phyloP scores from a whole-genome alignment of 1,140 invertebrate genomes.

The Thaumetopoea pityocampa region DNA sequence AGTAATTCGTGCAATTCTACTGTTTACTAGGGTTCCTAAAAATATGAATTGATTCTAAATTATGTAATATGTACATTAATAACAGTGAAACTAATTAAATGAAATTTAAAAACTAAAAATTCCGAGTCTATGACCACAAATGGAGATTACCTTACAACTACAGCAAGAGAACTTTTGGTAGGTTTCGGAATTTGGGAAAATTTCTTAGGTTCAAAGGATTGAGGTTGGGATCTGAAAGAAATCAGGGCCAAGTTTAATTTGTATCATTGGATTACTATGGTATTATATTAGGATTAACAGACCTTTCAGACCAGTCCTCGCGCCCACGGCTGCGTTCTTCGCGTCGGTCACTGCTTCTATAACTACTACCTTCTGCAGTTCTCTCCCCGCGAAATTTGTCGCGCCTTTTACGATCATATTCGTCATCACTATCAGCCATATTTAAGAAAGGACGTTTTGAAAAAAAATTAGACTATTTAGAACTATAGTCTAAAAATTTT shows the following conservation, averaged over 20 bases:
- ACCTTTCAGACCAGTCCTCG: slow-evolving; percentile 87
- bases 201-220: slow-evolving; percentile 45
- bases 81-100: neutral
- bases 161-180: slow-evolving; percentile 41
- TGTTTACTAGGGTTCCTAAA: too few species aligned
- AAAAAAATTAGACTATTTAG: too few species aligned
- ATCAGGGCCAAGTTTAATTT: too few species aligned
- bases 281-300: slow-evolving; percentile 5
- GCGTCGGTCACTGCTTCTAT: slow-evolving; percentile 83
- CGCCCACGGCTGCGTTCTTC: slow-evolving; percentile 78
- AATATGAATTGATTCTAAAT: too few species aligned
- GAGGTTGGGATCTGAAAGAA: slow-evolving; percentile 57
- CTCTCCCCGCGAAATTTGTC: slow-evolving; percentile 93
- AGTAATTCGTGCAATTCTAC: too few species aligned
- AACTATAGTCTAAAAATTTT: too few species aligned
- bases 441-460: too few species aligned
- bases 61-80: slow-evolving; percentile 6
- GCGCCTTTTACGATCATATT: slow-evolving; percentile 90
- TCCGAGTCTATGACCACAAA: too few species aligned
- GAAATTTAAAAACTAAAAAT: neutral
- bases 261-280: too few species aligned
- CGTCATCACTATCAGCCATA: slow-evolving; percentile 94
- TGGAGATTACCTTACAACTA: slow-evolving; percentile 46
- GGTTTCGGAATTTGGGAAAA: slow-evolving; percentile 40
- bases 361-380: slow-evolving; percentile 81